A percentile compares a stretch with the other conserved stretches of the same genome.
phyloP scores from a whole-genome alignment of 2,797 vertebrate species.

The Echeneis naucrates region DNA sequence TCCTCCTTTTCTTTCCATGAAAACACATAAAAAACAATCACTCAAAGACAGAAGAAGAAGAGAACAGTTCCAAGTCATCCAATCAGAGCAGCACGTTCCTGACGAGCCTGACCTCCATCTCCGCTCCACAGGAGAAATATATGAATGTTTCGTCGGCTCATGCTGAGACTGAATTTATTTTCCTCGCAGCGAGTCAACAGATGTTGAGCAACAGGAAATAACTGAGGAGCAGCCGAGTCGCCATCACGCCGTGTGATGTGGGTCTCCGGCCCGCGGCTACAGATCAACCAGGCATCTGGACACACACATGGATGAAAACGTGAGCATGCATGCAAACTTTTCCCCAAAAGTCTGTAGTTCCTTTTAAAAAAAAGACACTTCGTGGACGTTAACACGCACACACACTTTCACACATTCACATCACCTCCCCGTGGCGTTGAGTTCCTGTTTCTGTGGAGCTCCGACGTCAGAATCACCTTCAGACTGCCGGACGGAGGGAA shows the following conservation, averaged over 20 bases:
- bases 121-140: neutral
- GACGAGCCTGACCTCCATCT: neutral
- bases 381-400: neutral
- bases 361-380: neutral
- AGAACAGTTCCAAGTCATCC: neutral
- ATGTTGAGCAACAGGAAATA: slow-evolving; percentile 29
- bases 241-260: neutral
- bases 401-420: neutral
- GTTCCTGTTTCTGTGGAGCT: neutral
- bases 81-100: slow-evolving; percentile 17
- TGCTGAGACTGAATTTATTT: neutral
- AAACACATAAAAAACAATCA: neutral
- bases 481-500: neutral
- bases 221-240: slow-evolving; percentile 1
- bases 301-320: neutral
- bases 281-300: slow-evolving; percentile 3
- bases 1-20: neutral
- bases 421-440: neutral
- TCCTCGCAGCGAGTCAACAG: slow-evolving; percentile 14
- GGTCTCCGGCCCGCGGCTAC: neutral
- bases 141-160: neutral
- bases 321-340: neutral
- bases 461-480: neutral
- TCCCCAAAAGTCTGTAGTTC: neutral
- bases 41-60: neutral